Evolutionary conservation across 2,888 invertebrate species (phyloP), one percentile per base, ranked within the genome.

Genomic region (Oxytorus armatus): DNA sequence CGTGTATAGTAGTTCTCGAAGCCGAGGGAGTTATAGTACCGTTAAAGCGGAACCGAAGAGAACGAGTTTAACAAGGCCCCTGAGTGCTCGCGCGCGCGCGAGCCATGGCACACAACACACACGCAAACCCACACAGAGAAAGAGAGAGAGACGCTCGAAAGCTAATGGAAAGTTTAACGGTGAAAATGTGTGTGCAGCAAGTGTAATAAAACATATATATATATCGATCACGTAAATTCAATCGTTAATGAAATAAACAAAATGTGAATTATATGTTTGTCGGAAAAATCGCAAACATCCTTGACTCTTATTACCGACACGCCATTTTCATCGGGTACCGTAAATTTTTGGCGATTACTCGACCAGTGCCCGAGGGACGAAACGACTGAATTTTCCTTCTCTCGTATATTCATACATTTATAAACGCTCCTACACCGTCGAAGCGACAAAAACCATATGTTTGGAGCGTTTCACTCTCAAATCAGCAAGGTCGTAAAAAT

Each of bases 51-150:
- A 81, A 81, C 77, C 80, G 77, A 77, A 69, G 80, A 81, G 80
- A 81, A 81, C 80, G 77, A 81, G 80, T 81, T 81, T 81, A 81
- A 81, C 80, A 77, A 81, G 80, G 74, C 80, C 74, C 80, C 80
- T 44, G 68, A 76, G 79, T 73, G 61, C 66, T 29, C 55, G 80
- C 51, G 77, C 61, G 21, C 49, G 61, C 51, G 57, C 63, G 70
- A 25, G 63, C 63, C 69, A n/a, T 39, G 63, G 8, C 36, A n/a
- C 11, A 33, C n/a, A n/a, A n/a, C 47, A 36, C 72, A 44, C 44
- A 49, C 73, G 47, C 51, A 49, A 61, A 73, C 49, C 21, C 66
- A 49, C 18, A 47, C 70, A 21, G 44, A 33, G 33, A 47, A 29
- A 53, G 53, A 57, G 11, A 73, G 47, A 74, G 23, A 57, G 23